A percentile compares a stretch with the other conserved stretches of the same genome.
Conservation (phyloP, 1,140 invertebrate genomes). For the Phenacoccus solenopsis region DNA sequence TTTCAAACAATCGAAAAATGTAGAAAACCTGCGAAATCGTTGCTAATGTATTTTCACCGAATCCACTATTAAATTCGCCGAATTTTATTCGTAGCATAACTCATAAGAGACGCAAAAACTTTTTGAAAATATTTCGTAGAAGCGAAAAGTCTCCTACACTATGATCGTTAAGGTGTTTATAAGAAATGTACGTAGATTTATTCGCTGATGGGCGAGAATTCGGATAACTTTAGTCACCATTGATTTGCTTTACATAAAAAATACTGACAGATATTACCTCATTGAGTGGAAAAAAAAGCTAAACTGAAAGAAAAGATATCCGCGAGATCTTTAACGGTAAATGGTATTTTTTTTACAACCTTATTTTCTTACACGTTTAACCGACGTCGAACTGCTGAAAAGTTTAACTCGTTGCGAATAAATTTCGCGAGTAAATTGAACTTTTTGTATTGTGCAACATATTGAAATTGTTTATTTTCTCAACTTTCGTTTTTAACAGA, state of each 20-base stretch:
- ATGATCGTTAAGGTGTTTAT: background rate
- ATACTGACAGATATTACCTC: background rate
- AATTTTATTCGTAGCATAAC: too few relatives aligned
- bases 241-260: slow-evolving; percentile 3
- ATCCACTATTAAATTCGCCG: too few relatives aligned
- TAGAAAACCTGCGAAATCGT: too few relatives aligned
- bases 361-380: slow-evolving; percentile 3
- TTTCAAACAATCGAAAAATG: too few relatives aligned
- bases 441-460: slow-evolving; percentile 2
- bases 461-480: background rate
- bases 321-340: slow-evolving; percentile 1
- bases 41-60: too few relatives aligned
- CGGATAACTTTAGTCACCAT: background rate
- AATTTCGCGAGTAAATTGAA: background rate
- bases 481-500: background rate
- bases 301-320: background rate
- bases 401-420: background rate
- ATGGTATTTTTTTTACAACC: slow-evolving; percentile 2
- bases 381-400: background rate
- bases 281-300: background rate
- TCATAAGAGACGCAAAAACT: too few relatives aligned
- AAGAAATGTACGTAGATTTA: background rate
- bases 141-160: too few relatives aligned
- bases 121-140: too few relatives aligned
- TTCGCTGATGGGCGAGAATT: background rate